Evolutionary conservation across 2,888 invertebrate genomes (phyloP), one percentile per base, ranked within the genome.

Genomic region (Tromatobia lineatoria): DNA sequence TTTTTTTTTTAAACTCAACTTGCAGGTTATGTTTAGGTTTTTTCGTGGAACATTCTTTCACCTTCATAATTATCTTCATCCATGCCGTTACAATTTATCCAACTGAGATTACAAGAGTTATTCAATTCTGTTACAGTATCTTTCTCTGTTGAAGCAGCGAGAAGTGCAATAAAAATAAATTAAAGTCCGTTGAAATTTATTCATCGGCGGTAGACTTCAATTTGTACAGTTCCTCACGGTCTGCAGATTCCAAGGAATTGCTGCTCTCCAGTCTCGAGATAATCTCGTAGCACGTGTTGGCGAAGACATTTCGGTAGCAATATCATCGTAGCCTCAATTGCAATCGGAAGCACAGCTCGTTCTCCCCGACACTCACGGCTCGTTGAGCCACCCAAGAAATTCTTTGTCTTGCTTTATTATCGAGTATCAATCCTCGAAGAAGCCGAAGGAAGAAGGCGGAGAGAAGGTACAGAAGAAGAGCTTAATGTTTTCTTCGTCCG

Each of bases 341-440:
- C 70, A 85, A 85, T 85, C 84, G 84, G 84, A 85, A 85, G 71
- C 71, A 59, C 75, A 71, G 84, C 78, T 79, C 84, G 81, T 85
- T 81, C 81, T 70, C 57, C 29, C 64, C 74, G 75, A 85, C 78
- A 59, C 75, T 85, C 81, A 81, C 71, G 81, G 64, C 81, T 81
- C 84, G 84, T 85, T 85, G 78, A 80, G 70, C 74, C 54, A 29
- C 64, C 18, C 34, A n/a, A 66, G 47, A 74, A 77, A 69, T 80
- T 78, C 75, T 80, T 81, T 83, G 69, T 80, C 81, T 85, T 76
- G 66, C 75, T 85, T 85, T 85, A 85, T 85, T 81, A 85, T 85
- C 81, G 81, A 79, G 78, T 83, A 83, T 83, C 83, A 85, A 85
- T 85, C 81, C 81, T 81, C 34, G 29, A 13, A 18, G 15, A 52